Evolutionary conservation across 2,113 vertebrate genomes (phyloP).

Genomic region (Coracopsis vasa): DNA sequence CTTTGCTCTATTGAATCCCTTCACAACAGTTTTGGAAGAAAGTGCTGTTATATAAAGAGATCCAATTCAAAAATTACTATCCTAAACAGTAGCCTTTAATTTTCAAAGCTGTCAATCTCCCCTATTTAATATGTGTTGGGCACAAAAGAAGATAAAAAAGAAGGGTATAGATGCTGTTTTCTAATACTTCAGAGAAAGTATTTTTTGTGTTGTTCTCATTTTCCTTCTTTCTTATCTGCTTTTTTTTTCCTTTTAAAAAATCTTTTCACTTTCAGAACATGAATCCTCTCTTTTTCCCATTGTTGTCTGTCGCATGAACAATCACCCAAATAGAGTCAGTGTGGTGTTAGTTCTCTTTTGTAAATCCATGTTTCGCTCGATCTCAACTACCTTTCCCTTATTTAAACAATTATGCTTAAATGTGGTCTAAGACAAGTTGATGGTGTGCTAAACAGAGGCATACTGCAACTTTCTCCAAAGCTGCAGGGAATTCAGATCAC

Average conservation of each 20-base stretch:
- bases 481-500: not conserved
- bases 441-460: not conserved
- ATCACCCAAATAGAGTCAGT: not conserved
- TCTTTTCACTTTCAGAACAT: not conserved
- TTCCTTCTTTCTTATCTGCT: not conserved
- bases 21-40: not conserved
- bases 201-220: not conserved
- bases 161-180: not conserved
- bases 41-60: not conserved
- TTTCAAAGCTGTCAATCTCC: constrained; percentile 4
- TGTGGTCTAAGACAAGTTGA: not conserved
- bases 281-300: not conserved
- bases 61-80: not conserved
- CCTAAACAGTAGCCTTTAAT: not conserved
- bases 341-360: not conserved
- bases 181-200: not conserved
- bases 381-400: not conserved
- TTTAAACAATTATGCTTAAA: not conserved
- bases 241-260: not conserved
- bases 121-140: not conserved
- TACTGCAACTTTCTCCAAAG: not conserved
- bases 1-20: not conserved
- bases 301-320: not conserved
- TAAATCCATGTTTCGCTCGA: not conserved
- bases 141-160: not conserved